Evolutionary conservation across 2,888 invertebrate genomes (phyloP).

Genomic region (Nowickia ferox): DNA sequence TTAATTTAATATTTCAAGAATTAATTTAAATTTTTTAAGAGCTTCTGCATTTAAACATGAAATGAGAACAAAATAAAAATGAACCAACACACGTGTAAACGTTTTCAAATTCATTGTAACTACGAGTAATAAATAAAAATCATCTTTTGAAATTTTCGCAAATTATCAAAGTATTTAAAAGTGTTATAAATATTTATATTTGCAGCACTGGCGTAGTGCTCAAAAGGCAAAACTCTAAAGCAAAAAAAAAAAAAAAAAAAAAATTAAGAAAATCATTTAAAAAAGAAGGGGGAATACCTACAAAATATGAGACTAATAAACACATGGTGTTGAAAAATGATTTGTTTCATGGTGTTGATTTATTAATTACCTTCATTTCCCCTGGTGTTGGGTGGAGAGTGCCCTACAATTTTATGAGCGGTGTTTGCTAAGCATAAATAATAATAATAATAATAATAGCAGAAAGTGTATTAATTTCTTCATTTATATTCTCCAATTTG

Average conservation of each 20-base stretch:
- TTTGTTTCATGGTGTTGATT: constrained; percentile 66
- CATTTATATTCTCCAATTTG: too few species aligned
- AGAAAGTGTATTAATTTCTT: too few species aligned
- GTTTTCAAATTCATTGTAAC: constrained; percentile 17
- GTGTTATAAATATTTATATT: constrained; percentile 66
- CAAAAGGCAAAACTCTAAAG: constrained; percentile 18
- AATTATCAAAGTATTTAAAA: constrained; percentile 69
- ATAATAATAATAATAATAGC: too few species aligned
- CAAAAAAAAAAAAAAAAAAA: neutral
- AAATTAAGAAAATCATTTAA: neutral
- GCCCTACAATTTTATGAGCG: constrained; percentile 24
- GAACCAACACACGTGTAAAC: neutral
- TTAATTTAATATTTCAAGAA: neutral
- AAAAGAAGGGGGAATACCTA: neutral
- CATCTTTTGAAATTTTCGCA: constrained; percentile 71
- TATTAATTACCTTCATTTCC: constrained; percentile 66
- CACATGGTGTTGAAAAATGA: constrained; percentile 49
- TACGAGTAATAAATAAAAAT: constrained; percentile 62
- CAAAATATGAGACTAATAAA: neutral
- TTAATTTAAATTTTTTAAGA: neutral
- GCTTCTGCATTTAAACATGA: too few species aligned
- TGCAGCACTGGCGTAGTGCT: constrained; percentile 51
- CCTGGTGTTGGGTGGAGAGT: neutral
- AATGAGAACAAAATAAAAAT: neutral
- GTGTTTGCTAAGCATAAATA: neutral